Conservation (phyloP, 2,888 invertebrate genomes). For the Perizoma affinitatum region DNA sequence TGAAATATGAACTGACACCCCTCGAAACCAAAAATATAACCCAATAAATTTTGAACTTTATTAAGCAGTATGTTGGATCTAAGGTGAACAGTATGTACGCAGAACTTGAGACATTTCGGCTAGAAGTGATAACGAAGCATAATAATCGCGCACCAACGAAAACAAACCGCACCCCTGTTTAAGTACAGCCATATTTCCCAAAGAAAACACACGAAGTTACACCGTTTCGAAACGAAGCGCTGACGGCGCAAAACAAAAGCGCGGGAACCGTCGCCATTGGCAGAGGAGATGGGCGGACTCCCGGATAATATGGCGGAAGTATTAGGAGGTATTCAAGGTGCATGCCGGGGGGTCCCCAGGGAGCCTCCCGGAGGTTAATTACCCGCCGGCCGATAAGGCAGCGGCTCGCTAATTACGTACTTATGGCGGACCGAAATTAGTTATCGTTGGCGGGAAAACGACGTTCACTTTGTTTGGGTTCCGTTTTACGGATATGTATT, state of each 20-base stretch:
- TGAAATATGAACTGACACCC: slow-evolving; percentile 83
- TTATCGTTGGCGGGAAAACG: slow-evolving; percentile 81
- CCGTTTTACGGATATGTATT: slow-evolving; percentile 81
- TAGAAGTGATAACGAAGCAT: slow-evolving; percentile 55
- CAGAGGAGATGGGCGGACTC: slow-evolving; percentile 80
- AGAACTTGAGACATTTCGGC: slow-evolving; percentile 57
- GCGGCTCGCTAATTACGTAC: slow-evolving; percentile 84
- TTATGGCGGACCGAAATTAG: slow-evolving; percentile 84
- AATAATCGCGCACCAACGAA: slow-evolving; percentile 75
- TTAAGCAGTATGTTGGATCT: slow-evolving; percentile 31
- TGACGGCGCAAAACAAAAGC: slow-evolving; percentile 80
- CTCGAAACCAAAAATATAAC: slow-evolving; percentile 48
- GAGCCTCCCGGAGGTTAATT: slow-evolving; percentile 78
- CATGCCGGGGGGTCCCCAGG: slow-evolving; percentile 53
- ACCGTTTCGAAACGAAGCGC: slow-evolving; percentile 77
- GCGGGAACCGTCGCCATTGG: slow-evolving; percentile 80
- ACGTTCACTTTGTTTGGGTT: slow-evolving; percentile 83
- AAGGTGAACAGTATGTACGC: background rate
- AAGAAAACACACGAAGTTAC: slow-evolving; percentile 76
- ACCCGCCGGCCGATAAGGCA: slow-evolving; percentile 83
- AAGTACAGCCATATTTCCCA: slow-evolving; percentile 79
- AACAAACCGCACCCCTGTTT: slow-evolving; percentile 73
- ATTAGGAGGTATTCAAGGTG: slow-evolving; percentile 82
- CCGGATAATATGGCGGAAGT: slow-evolving; percentile 83
- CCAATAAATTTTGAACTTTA: slow-evolving; percentile 44